Conservation (phyloP, 2,797 vertebrate species). For the Aselliscus stoliczkanus region DNA sequence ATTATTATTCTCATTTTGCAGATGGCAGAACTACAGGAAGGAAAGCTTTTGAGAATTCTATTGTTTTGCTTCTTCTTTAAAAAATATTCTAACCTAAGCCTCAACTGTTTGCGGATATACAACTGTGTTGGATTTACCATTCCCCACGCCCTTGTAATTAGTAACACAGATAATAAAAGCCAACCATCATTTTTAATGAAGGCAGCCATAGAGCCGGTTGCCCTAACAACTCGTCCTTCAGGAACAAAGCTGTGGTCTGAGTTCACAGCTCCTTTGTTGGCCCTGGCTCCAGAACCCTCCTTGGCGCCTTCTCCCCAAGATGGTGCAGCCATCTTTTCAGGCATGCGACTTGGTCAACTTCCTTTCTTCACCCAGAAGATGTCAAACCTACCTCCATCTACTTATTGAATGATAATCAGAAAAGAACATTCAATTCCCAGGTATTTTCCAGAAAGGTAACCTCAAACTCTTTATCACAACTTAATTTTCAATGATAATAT, state of each 20-base stretch:
- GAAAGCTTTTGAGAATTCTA: no score
- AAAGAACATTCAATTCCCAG: neutral
- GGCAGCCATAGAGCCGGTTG: neutral
- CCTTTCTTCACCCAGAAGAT: neutral
- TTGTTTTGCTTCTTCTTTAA: no score
- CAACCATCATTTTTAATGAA: neutral
- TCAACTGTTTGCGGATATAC: neutral
- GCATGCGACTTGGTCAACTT: neutral
- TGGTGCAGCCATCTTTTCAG: neutral
- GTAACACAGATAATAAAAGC: neutral
- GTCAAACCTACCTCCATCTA: neutral
- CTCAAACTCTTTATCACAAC: neutral
- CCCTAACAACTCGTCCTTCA: neutral
- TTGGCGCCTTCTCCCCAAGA: neutral
- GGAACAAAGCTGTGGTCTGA: neutral
- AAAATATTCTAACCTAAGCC: neutral
- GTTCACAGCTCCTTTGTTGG: neutral
- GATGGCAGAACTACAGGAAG: neutral
- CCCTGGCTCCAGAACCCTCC: neutral
- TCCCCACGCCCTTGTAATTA: neutral
- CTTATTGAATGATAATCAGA: neutral
- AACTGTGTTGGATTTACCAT: neutral
- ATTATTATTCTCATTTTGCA: neutral
- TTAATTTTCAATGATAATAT: neutral
- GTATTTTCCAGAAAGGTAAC: neutral